These are phyloP conservation scores for Monoplex corrugatus DNA, from an alignment of 2,888 invertebrate species.

Conservation along the genomic window DNA sequence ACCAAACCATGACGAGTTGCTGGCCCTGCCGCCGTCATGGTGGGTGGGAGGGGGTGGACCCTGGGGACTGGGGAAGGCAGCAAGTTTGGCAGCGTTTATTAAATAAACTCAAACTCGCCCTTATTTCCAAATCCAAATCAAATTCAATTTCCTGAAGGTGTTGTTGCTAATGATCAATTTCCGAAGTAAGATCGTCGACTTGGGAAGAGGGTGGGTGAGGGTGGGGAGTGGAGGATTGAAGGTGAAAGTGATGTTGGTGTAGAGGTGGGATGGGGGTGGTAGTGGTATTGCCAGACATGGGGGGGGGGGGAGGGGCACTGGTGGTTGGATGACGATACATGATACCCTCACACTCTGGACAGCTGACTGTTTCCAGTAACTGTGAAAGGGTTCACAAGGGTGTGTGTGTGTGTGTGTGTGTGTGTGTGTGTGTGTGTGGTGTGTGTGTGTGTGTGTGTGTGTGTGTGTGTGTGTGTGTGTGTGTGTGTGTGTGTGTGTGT, in stretches of 20 bases:
- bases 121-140: constrained; percentile 59
- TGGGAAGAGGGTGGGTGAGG: neutral
- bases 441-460: neutral
- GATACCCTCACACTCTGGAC: too few relatives aligned
- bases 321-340: too few relatives aligned
- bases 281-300: neutral
- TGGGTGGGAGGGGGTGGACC: too few relatives aligned
- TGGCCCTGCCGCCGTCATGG: constrained; percentile 7
- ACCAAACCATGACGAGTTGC: constrained; percentile 36
- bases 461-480: neutral
- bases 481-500: neutral
- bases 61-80: too few relatives aligned
- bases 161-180: constrained; percentile 58
- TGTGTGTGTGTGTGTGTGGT: constrained; percentile 5
- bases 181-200: constrained; percentile 19
- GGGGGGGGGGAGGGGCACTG: neutral
- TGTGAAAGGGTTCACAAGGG: neutral
- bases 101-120: constrained; percentile 57
- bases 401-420: neutral
- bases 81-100: constrained; percentile 51
- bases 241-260: neutral
- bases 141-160: constrained; percentile 59
- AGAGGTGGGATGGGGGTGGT: neutral
- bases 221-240: neutral
- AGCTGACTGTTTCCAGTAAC: neutral